Base-by-base conservation (phyloP, 2,797 vertebrate genomes). In the Periophthalmus magnuspinnatus region DNA sequence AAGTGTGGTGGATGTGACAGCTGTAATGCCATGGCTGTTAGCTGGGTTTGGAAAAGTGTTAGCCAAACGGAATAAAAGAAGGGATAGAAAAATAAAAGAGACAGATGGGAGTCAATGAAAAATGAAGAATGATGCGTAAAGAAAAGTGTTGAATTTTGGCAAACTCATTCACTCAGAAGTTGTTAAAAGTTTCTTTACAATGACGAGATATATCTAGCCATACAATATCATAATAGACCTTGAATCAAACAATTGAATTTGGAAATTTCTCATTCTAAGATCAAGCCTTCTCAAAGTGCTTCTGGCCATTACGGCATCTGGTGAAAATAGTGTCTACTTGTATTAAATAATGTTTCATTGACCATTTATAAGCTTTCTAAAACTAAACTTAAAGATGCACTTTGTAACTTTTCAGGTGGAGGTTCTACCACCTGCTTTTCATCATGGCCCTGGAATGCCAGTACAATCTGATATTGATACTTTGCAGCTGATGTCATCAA, bases 11-110 rank as follows among this genome's bases (percentile, higher is more conserved):
- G 57, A 36, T 10, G 57, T 59, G 5, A 41, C 19, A 6, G 21
- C 24, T 85, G 79, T 72, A 65, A 74, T 77, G 74, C 74, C 67
- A 65, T 54, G 66, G 64, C 34, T 1, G 19, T 21, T n/a, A 41
- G 34, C 36, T 10, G n/a, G 36, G 34, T 21, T 22, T 38, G 19
- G 36, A 61, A 14, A 38, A 21, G n/a, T 34, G 32, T 36, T 60
- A 8, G 33, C 4, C 58, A n/a, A 34, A 59, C n/a, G 11, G 6
- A 59, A 59, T 13, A 38, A 38, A 34, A 61, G 34, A 60, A 60
- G 58, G 8, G 32, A 10, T 33, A 5, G 33, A 2, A 61, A 38
- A 61, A 14, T 38, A 21, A 38, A 38, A 38, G 3, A 38, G 33
- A 61, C 19, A 38, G 34, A 22, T 56, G 54, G 24, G 22, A 21